Base-by-base conservation (phyloP, 2,888 invertebrate species). In the Eristalinus aeneus region DNA sequence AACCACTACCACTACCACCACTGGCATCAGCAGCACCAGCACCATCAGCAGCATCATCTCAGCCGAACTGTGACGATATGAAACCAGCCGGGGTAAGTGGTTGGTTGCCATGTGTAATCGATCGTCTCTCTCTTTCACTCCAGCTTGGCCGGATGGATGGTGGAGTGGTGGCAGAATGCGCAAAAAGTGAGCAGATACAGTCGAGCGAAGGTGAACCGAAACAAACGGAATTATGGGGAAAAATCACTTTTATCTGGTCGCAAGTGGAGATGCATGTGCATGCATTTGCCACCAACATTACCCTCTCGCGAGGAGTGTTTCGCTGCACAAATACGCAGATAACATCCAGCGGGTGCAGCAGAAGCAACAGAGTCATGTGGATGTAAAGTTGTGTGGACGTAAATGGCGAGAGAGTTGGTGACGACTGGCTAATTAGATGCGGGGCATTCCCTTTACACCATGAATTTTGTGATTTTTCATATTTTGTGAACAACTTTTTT, bases 31-130 rank as follows among this genome's bases (percentile, higher is more conserved):
- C 56, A 56, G 75, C 60, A 72, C 46, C 32, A 22, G 67, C 39
- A 71, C 67, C 20, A 53, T 69, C 61, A 32, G 36, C 63, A 56
- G 71, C 60, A 72, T 46, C 23, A 22, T 63, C 39, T 46, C 27
- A 60, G 60, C 32, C 27, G 61, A 16, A 27, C 60, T 23, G 60
- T 60, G 71, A 46, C 74, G 84, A 64, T 72, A 34, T 12, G 85
- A 53, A 81, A 69, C 72, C 54, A 56, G 77, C 23, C 22, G 6
- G 23, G 56, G 23, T 56, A 56, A 56, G 56, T 23, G 56, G 23
- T 23, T 82, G 86, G 46, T 67, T 86, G 65, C 86, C 77, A 82
- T 81, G 85, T 81, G 85, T 82, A 77, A 86, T 86, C 81, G 82
- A 60, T 53, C 60, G 67, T 58, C 63, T 58, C 81, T 73, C 56